A percentile compares a stretch with the other conserved stretches of the same genome.
These are phyloP conservation scores for Palythoa caribaeorum DNA, from an alignment of 92 coral and sea anemone species.

Conservation along the genomic window DNA sequence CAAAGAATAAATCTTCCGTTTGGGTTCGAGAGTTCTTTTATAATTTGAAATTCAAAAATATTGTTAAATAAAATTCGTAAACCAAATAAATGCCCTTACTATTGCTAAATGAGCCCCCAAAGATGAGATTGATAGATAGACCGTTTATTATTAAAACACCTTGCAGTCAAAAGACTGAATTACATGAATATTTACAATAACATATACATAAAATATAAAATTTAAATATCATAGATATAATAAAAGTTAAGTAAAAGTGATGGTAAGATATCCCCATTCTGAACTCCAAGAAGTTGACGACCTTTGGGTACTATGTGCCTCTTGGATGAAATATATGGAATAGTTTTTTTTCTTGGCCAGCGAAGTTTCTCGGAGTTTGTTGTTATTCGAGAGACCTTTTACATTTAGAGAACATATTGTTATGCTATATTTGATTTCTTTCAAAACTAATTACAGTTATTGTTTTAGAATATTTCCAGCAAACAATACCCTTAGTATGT, in stretches of 20 bases:
- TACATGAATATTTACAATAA: too few relatives aligned
- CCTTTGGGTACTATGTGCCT: constrained; percentile 1
- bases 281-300: not conserved
- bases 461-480: not conserved
- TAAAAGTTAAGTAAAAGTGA: too few relatives aligned
- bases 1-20: constrained; percentile 12
- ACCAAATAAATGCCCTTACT: not conserved
- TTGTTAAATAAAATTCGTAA: not conserved
- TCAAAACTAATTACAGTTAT: not conserved
- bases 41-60: constrained; percentile 8
- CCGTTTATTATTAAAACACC: too few relatives aligned
- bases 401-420: constrained; percentile 4
- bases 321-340: constrained; percentile 9
- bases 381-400: constrained; percentile 22
- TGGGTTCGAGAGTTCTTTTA: not conserved
- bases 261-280: constrained; percentile 12
- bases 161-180: too few relatives aligned
- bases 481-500: not conserved
- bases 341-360: not conserved
- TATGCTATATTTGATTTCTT: not conserved
- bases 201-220: too few relatives aligned
- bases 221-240: too few relatives aligned
- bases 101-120: constrained; percentile 1
- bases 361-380: constrained; percentile 20
- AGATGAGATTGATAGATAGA: not conserved